These are phyloP conservation scores for Lysandra coridon DNA, from an alignment of 2,888 invertebrate species.

Conservation along the genomic window DNA sequence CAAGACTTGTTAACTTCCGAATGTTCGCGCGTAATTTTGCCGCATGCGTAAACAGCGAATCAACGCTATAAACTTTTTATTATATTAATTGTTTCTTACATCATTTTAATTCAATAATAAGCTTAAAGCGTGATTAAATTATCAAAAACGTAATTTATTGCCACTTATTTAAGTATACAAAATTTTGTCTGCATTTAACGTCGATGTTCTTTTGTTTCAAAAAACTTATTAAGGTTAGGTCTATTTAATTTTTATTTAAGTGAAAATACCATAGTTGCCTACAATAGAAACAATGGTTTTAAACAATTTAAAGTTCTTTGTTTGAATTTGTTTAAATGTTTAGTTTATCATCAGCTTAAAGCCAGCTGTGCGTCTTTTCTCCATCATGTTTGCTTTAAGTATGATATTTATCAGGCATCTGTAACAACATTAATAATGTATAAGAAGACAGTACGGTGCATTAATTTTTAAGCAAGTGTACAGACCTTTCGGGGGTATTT, in stretches of 20 bases:
- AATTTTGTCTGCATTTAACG: background rate
- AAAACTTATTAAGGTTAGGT: background rate
- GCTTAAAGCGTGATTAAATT: background rate
- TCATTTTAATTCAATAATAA: background rate
- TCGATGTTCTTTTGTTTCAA: background rate
- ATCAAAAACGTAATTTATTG: background rate
- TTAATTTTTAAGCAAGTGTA: slow-evolving; percentile 5
- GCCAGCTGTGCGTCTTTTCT: background rate
- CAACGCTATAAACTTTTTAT: background rate
- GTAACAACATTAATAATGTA: slow-evolving; percentile 1
- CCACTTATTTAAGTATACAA: background rate
- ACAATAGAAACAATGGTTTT: background rate
- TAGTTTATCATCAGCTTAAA: too few species aligned
- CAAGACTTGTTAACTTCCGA: background rate
- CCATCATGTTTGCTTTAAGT: background rate
- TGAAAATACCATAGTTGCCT: background rate
- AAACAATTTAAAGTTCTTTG: too few species aligned
- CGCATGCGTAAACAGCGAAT: slow-evolving; percentile 31
- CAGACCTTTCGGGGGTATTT: background rate
- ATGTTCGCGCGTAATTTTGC: slow-evolving; percentile 36
- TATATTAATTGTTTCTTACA: slow-evolving; percentile 8
- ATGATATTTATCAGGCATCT: background rate
- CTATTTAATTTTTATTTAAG: background rate
- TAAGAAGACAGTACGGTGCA: background rate
- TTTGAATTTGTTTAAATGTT: too few species aligned